Conservation (phyloP, 2,888 invertebrate genomes). For the Drosophila seclusa region DNA sequence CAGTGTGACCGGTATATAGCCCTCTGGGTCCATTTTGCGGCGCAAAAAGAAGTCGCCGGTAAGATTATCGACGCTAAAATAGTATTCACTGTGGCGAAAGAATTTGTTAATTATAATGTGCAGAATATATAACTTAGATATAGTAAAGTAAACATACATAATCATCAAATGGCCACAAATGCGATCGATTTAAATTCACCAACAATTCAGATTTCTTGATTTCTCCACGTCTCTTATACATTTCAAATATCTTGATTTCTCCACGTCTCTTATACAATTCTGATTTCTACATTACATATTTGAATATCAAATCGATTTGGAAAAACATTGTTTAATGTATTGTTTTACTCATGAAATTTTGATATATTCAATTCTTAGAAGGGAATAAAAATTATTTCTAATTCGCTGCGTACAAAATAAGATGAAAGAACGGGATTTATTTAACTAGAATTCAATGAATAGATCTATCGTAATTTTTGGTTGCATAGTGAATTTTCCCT, state of each 20-base stretch:
- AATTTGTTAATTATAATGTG: conserved; percentile 10
- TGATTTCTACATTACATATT: not conserved
- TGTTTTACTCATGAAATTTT: not conserved
- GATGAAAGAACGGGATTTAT: not conserved
- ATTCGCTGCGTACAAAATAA: not conserved
- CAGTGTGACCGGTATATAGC: conserved; percentile 95
- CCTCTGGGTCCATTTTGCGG: conserved; percentile 97
- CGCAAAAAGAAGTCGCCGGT: conserved; percentile 98
- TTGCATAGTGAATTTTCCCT: not conserved
- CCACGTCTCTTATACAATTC: too few relatives aligned
- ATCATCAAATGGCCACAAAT: not conserved
- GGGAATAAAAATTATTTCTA: not conserved
- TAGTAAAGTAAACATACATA: not conserved
- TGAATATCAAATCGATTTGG: not conserved
- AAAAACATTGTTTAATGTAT: not conserved
- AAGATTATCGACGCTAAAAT: conserved; percentile 98
- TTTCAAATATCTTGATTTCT: not conserved
- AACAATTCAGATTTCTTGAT: not conserved
- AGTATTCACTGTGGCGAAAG: conserved; percentile 93
- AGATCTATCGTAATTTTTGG: not conserved
- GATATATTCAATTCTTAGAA: not conserved
- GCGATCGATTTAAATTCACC: not conserved
- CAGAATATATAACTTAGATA: not conserved
- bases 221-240: not conserved
- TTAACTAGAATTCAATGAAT: not conserved